Base-by-base conservation (phyloP, 1,140 invertebrate genomes). In the Drosophila dunni region DNA sequence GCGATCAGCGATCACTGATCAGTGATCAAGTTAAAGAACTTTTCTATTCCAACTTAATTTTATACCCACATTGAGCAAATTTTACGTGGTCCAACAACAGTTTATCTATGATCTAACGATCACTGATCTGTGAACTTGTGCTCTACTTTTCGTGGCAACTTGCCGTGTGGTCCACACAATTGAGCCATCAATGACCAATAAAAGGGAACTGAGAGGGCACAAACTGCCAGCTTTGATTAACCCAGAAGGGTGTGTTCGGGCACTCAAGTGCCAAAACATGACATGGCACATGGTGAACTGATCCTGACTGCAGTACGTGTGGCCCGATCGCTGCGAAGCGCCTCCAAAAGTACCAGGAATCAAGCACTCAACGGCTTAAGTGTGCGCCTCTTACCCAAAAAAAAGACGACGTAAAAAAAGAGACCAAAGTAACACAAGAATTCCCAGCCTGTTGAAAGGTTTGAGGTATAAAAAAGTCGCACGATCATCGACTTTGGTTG, bases 231-330 rank as follows among this genome's bases (percentile, higher is more conserved):
- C 83, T 88, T 86, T 86, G 86, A 86, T 86, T 86, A 86, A 86
- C 82, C 82, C 74, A 70, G 50, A 65, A 75, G 63, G 68, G 81
- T 82, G 82, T 86, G 84, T 70, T 60, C 58, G 60, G 50, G 79
- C 77, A 80, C 80, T 89, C 81, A 88, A 89, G 84, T 89, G 84
- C 84, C 84, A 89, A 89, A 89, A 81, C 84, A 89, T 89, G 84
- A 89, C 84, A 71, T 46, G 71, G 78, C 78, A 80, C 75, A 86
- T 76, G 61, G 71, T 75, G 75, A 51, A 51, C 15, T 15, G 13
- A 46, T 46, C 44, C 44, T 46, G 38, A 61, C 70, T 89, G 84
- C 53, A 70, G 46, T 81, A 73, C 77, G 83, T 88, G 84, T 88
- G 84, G 83, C 79, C 66, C 60, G 67, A 62, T 51, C 50, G 24